Evolutionary conservation across 2,113 vertebrate genomes (phyloP), one percentile per base, ranked within the genome.

Genomic region (Oncorhynchus keta): DNA sequence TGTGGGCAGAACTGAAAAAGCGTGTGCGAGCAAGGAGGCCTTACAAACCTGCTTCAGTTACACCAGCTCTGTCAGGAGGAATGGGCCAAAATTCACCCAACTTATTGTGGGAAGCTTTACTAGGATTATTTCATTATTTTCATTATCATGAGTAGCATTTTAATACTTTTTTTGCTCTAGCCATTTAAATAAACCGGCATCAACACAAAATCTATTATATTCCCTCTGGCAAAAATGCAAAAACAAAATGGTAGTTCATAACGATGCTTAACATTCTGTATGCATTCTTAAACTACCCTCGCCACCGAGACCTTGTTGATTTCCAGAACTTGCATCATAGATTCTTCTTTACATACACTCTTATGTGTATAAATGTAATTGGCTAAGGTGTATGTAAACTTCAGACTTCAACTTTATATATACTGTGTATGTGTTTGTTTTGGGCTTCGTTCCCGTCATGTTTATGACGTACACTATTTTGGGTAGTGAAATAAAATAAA

Each of bases 61-160:
- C 26, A 28, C 26, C 26, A 28, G 26, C 26, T 28, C 26, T 28
- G 26, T 28, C 26, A 28, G 26, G 2, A 2, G 26, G 26, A 28
- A 28, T 28, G 26, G 26, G 26, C 26, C 26, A 30, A 30, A 30
- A 30, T 30, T 30, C 28, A 30, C 3, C 28, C 28, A 30, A 30
- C 3, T 30, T 30, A 30, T 30, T 30, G 28, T 30, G 28, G 28
- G 28, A 30, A 30, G 28, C 28, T 30, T 3, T 30, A 30, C 28
- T 30, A 30, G 28, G 28, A 30, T 76, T 80, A n/a, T 86, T 85
- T 87, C 85, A 88, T 88, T 87, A 82, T 90, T 88, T 89, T 91
- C 85, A 88, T 91, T 92, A 86, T 86, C 86, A 86, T 87, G 84
- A 87, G 85, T 81, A 75, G 77, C 84, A 89, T 91, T 87, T 91